Evolutionary conservation across 2,113 vertebrate genomes (phyloP), one percentile per base, ranked within the genome.

Genomic region (Leucoraja erinaceus): DNA sequence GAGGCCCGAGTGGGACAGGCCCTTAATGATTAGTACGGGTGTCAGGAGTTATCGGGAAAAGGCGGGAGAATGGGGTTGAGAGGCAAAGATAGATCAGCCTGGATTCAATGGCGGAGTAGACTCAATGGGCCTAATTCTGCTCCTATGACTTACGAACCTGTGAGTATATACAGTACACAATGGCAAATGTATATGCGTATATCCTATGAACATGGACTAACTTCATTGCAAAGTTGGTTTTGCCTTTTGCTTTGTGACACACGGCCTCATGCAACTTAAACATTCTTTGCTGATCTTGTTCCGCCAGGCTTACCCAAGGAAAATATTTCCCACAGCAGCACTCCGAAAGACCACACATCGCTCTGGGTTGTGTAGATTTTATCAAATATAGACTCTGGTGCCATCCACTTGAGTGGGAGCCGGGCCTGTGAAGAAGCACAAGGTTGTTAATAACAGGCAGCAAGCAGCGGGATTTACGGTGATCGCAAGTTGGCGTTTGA

Each of bases 321-420:
- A 95, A 99, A 99, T 95, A 99, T 99, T 94, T 99, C 98, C 98
- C 98, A 99, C 93, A 98, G 97, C 93, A 99, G 95, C 92, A 99
- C 97, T 86, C 98, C 98, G 5, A 98, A 99, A 22, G 98, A 99
- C 98, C 98, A 99, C 38, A 99, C 98, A 0, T 99, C 98, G 66
- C 98, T 99, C 95, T 99, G 98, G 0, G 97, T 98, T 10, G 98
- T 98, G 95, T 99, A 99, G 94, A 98, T 97, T 95, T 98, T 98
- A 95, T 99, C 98, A 93, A 99, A 99, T 95, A 99, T 99, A 81
- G 98, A 98, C 94, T 99, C 98, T 83, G 98, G 98, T 70, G 98
- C 97, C 98, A 99, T 99, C 98, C 98, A 99, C 94, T 99, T 99
- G 54, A 99, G 97, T 0, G 98, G 98, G 22, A 99, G 97, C 93